A percentile compares a stretch with the other conserved stretches of the same genome.
phyloP scores from a whole-genome alignment of 2,797 vertebrate species.

The Anabacerthia variegaticeps region DNA sequence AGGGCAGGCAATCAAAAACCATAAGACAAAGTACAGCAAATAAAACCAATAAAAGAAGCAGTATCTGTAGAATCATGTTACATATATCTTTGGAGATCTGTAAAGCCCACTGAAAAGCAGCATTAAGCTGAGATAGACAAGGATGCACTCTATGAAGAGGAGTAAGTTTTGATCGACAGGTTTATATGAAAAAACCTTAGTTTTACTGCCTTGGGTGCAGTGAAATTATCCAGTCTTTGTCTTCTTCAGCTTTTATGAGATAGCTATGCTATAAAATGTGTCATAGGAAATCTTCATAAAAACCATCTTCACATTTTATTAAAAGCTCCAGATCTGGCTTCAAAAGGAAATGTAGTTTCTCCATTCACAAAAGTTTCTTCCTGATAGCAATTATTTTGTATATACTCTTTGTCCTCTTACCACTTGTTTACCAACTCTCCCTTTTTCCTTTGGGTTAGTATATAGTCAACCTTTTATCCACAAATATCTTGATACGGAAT shows the following conservation, averaged over 20 bases:
- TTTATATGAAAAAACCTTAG: constrained; percentile 20
- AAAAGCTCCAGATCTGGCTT: not conserved
- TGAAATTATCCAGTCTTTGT: constrained; percentile 14
- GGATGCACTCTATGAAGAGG: not conserved
- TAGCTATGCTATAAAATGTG: constrained; percentile 12
- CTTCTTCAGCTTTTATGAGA: constrained; percentile 17
- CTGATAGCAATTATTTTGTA: not conserved
- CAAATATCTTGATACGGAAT: not conserved
- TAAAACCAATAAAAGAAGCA: constrained; percentile 50
- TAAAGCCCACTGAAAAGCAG: constrained; percentile 1
- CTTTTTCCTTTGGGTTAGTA: not conserved
- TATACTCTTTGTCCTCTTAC: not conserved
- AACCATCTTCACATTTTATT: constrained; percentile 14
- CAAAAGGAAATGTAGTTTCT: not conserved
- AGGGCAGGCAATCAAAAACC: constrained; percentile 43
- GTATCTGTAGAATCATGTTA: not conserved
- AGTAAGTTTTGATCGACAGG: constrained; percentile 12
- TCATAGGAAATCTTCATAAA: constrained; percentile 53
- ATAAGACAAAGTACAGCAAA: not conserved
- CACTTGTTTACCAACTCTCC: not conserved
- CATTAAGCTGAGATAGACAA: not conserved
- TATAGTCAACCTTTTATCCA: not conserved
- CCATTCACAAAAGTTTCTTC: constrained; percentile 21
- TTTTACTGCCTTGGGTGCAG: not conserved
- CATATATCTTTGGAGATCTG: constrained; percentile 33